Base-by-base conservation (phyloP, 2,113 vertebrate species). In the Nanger granti region DNA sequence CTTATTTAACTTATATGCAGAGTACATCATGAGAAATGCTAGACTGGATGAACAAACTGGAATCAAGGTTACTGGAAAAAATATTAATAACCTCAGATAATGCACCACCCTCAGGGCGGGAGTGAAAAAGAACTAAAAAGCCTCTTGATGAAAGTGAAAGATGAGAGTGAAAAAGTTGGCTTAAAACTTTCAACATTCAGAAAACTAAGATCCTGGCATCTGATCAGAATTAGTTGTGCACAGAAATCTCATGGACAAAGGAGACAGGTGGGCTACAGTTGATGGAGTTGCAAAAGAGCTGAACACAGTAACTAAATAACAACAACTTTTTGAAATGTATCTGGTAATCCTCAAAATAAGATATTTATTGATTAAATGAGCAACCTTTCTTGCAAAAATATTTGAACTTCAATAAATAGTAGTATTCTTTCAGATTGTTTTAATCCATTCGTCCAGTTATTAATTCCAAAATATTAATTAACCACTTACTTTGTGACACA, bases 381-480 rank as follows among this genome's bases (percentile, higher is more conserved):
- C 1, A 66, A 52, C 0, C 17, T 24, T 94, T 91, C 5, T 89
- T 89, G 49, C 11, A 57, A 87, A 94, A 97, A 57, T 37, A 90
- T 57, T 64, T 83, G 44, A 84, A n/a, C 7, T 59, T 83, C 69
- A 93, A n/a, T 52, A 89, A 57, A 24, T 83, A 54, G 22, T 57
- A 5, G 3, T 37, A 4, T 1, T 87, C 49, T 93, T 79, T 92
- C 26, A n/a, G 8, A 41, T 73, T 82, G 3, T 80, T 93, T 92
- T 87, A 12, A 62, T 52, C 28, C 26, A 54, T 57, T 6, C 13
- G 13, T 80, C 18, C 26, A 91, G 18, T 34, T 20, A 80, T 34
- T 94, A n/a, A 96, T 91, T 80, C 17, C 44, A 92, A 91, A 94
- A 79, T 54, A 80, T 37, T 73, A 87, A 76, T 76, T 91, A 94